A percentile compares a stretch with the other conserved stretches of the same genome.
phyloP scores from a whole-genome alignment of 2,888 invertebrate species.

The Hermaeophaga mercurialis region DNA sequence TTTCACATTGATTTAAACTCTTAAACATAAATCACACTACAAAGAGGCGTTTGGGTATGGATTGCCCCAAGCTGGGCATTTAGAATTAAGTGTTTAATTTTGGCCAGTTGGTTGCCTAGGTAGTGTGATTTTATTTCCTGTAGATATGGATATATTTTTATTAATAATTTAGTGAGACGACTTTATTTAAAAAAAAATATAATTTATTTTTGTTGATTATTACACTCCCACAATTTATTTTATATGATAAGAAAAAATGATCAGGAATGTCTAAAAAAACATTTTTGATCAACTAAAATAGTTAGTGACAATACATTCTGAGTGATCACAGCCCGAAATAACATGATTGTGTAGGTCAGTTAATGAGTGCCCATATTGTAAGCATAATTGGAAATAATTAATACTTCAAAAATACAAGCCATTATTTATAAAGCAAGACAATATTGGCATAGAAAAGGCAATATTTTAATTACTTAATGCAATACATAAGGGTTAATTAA shows the following conservation, averaged over 20 bases:
- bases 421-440: neutral
- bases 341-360: neutral
- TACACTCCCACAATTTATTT: slow-evolving; percentile 32
- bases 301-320: slow-evolving; percentile 28
- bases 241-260: slow-evolving; percentile 7
- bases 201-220: slow-evolving; percentile 42
- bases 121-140: slow-evolving; percentile 40
- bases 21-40: slow-evolving; percentile 27
- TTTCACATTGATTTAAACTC: slow-evolving; percentile 31
- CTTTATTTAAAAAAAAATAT: slow-evolving; percentile 34
- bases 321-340: slow-evolving; percentile 9
- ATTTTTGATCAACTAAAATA: slow-evolving; percentile 18
- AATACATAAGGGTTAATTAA: neutral
- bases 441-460: neutral
- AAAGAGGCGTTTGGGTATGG: neutral
- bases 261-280: neutral
- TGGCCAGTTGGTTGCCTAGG: slow-evolving; percentile 38
- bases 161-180: slow-evolving; percentile 42
- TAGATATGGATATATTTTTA: slow-evolving; percentile 45
- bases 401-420: neutral
- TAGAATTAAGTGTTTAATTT: slow-evolving; percentile 23
- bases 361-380: neutral
- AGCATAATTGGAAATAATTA: neutral
- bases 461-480: neutral
- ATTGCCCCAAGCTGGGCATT: slow-evolving; percentile 33